Conservation (phyloP, 2,113 vertebrate species). For the Lampris megalopsis region DNA sequence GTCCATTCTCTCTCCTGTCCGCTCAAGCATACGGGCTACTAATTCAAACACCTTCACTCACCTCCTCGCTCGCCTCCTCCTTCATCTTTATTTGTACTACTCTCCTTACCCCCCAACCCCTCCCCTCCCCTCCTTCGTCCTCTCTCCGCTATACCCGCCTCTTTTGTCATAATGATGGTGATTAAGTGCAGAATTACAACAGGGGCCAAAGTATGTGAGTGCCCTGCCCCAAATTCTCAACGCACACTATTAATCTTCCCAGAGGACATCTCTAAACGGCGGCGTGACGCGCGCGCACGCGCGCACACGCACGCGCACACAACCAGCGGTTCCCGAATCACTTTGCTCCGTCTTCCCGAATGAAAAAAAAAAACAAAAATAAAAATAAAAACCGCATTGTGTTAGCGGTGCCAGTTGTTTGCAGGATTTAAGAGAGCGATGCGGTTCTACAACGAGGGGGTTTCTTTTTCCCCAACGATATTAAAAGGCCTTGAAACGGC, state of each 20-base stretch:
- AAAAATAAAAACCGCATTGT: too few species aligned
- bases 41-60: constrained; percentile 64
- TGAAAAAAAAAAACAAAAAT: too few species aligned
- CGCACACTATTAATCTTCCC: constrained; percentile 63
- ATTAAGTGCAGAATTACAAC: constrained; percentile 71
- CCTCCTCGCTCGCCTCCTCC: constrained; percentile 51
- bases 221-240: constrained; percentile 62
- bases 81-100: constrained; percentile 28
- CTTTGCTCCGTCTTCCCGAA: too few species aligned
- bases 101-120: not conserved
- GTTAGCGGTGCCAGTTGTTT: too few species aligned
- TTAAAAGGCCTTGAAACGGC: too few species aligned
- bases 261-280: not conserved
- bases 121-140: constrained; percentile 4
- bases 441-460: too few species aligned
- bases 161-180: constrained; percentile 62
- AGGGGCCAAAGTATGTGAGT: constrained; percentile 50
- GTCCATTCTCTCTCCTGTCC: constrained; percentile 70
- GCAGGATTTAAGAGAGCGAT: too few species aligned
- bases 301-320: not conserved
- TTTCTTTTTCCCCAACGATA: too few species aligned
- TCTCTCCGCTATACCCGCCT: not conserved
- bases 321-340: too few species aligned
- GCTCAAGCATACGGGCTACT: constrained; percentile 65
- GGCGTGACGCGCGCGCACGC: not conserved